These are phyloP conservation scores for Sterrhoptilus dennistouni DNA, from an alignment of 2,113 vertebrate species.

Conservation along the genomic window DNA sequence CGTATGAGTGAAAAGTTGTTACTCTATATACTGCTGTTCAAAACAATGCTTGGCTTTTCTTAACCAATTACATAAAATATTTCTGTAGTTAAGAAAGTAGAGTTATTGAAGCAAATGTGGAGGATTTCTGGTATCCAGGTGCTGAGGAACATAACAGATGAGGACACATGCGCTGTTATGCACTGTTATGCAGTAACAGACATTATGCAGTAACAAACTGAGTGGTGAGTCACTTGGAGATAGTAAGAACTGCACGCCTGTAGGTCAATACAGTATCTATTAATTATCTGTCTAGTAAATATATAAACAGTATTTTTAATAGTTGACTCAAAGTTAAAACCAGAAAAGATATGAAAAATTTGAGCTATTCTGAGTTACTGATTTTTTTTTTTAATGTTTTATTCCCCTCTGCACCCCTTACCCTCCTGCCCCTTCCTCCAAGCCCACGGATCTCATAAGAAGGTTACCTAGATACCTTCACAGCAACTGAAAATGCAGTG, in stretches of 20 bases:
- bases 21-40: background rate
- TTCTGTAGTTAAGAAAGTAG: background rate
- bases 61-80: background rate
- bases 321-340: background rate
- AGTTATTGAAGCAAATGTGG: background rate
- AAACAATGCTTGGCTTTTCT: background rate
- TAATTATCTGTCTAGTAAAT: background rate
- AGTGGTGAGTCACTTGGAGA: background rate
- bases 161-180: background rate
- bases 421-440: fast-evolving
- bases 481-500: background rate
- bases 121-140: background rate
- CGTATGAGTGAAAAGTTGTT: background rate
- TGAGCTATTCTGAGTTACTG: background rate
- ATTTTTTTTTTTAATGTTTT: background rate
- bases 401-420: too few relatives aligned
- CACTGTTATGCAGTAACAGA: background rate
- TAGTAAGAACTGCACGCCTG: background rate
- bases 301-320: background rate
- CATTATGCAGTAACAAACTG: background rate
- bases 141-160: background rate
- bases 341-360: background rate
- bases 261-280: background rate
- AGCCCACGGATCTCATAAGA: background rate
- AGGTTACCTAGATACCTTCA: background rate